These are phyloP conservation scores for Ethmia dodecea DNA, from an alignment of 2,888 invertebrate genomes.

Conservation along the genomic window DNA sequence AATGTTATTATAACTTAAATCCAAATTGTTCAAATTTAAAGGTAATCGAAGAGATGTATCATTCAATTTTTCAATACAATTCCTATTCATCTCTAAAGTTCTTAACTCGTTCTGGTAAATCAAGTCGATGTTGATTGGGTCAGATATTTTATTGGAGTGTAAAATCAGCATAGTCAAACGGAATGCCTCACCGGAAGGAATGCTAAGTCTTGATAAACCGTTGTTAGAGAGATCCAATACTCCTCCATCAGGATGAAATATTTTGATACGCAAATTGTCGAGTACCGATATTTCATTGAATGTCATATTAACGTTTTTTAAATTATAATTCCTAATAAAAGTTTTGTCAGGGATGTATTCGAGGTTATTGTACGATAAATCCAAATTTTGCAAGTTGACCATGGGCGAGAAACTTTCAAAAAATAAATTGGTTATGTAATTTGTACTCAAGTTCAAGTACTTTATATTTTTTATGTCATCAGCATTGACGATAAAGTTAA, in stretches of 20 bases:
- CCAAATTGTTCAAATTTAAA: conserved; percentile 30
- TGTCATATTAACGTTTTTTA: conserved; percentile 54
- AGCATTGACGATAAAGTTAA: conserved; percentile 42
- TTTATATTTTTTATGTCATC: conserved; percentile 40
- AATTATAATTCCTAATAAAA: conserved; percentile 38
- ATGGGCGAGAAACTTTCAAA: conserved; percentile 48
- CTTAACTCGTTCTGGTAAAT: conserved; percentile 38
- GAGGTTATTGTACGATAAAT: conserved; percentile 52
- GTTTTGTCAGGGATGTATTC: conserved; percentile 44
- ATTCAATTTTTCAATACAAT: conserved; percentile 39
- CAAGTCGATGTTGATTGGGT: conserved; percentile 39
- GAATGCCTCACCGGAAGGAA: conserved; percentile 44
- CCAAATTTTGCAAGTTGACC: conserved; percentile 54
- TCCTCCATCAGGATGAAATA: conserved; percentile 54
- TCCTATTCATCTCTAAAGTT: conserved; percentile 45
- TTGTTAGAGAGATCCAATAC: conserved; percentile 59
- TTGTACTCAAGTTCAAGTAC: conserved; percentile 54
- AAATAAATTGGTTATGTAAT: conserved; percentile 40
- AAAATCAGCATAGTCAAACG: conserved; percentile 40
- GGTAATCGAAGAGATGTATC: conserved; percentile 45
- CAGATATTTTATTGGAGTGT: conserved; percentile 48
- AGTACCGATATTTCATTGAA: conserved; percentile 41
- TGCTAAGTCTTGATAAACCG: conserved; percentile 35
- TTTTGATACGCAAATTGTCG: conserved; percentile 38
- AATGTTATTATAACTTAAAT: conserved; percentile 47